Evolutionary conservation across 2,888 invertebrate species (phyloP), one percentile per base, ranked within the genome.

Genomic region (Erynnis tages): DNA sequence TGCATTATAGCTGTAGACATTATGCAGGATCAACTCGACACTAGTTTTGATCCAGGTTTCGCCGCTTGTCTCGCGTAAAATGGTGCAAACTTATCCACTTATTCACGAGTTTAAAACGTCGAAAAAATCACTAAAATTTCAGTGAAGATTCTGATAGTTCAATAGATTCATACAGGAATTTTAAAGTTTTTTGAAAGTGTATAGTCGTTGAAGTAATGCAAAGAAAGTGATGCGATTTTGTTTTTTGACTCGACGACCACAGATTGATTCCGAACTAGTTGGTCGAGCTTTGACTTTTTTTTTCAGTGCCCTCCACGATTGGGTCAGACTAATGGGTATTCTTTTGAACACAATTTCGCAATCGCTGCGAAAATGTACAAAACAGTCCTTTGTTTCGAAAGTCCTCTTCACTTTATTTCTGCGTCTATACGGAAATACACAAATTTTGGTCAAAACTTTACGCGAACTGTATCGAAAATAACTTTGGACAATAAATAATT

Each of bases 1-100:
- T 93, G 92, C 94, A 94, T 94, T 84, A 94, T 93, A 82, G 93
- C 94, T 69, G 94, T 93, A 88, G 94, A 94, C 94, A 94, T 94
- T 78, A 82, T 91, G 86, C 76, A 75, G 73, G 73, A 78, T 67
- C 72, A 82, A 75, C 66, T 79, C 74, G 76, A 66, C 86, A 85
- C 85, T 85, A 77, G 79, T 81, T 63, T 61, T 59, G 61, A 67
- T 88, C 87, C 88, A 87, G 82, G 75, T 69, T 81, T 73, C 73
- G 55, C 60, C 50, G 67, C 56, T 73, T 66, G 58, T 73, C 71
- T 71, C 70, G 67, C 54, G 58, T 54, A 38, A 70, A 73, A n/a
- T n/a, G 73, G 72, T 75, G 76, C 71, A 75, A 83, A 85, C 76
- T 76, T 72, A 80, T 80, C 68, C 89, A 89, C 88, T 82, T 77